Base-by-base conservation (phyloP, 2,113 vertebrate species). In the Syrrhaptes paradoxus region DNA sequence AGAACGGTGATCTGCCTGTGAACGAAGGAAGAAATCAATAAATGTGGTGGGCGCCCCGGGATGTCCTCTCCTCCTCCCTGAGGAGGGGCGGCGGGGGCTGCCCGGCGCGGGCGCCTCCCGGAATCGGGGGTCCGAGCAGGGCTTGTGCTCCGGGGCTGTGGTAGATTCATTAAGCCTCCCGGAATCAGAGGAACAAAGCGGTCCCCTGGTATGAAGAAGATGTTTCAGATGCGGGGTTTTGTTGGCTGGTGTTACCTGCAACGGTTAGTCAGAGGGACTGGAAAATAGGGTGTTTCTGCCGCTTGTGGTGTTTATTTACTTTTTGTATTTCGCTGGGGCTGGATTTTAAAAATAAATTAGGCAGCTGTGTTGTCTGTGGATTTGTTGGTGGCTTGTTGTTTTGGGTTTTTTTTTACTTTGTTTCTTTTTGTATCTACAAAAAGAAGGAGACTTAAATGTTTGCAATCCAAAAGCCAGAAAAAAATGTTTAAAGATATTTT, bases 1-100 rank as follows among this genome's bases (percentile, higher is more conserved):
- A 25, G 87, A 76, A 7, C 17, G 25, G 80, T 15, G 54, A 91
- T 68, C 89, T 92, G 89, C 65, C 71, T 22, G 80, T 3, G n/a
- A 80, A 20, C 6, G 52, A 18, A 10, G 4, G 72, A 26, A 14
- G 9, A 1, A 5, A 31, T 2, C 0, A 2, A 7, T 2, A 6
- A 6, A 1, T 1, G 46, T 4, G 51, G 82, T 28, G 62, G 62
- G 24, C 38, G 2, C 32, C 25, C 0, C 29, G 48, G 85, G 66
- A 11, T 94, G 81, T 72, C 5, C 29, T 10, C 48, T 9, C 28
- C 36, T 41, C 6, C 43, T 34, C 34, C 24, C 24, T 3, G 13
- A 28, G 19, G 6, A 51, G 5, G 25, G 20, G 21, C 0, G 20
- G 43, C 51, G 7, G 25, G 15, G 20, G 59, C 48, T 38, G 51